Conservation (phyloP, 2,113 vertebrate species). For the Entomyzon cyanotis region DNA sequence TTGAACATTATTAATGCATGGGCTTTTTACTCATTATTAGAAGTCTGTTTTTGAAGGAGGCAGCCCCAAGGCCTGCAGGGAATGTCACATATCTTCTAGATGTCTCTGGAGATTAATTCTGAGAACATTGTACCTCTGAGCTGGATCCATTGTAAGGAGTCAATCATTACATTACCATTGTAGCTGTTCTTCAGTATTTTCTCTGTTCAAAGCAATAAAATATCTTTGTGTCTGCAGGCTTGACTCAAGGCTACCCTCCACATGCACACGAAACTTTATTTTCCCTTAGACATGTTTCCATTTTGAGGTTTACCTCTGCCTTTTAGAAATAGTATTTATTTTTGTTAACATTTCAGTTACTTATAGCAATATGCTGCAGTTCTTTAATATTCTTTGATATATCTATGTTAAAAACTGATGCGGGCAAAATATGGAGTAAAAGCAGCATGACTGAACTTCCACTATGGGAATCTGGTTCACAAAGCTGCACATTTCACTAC, state of each 20-base stretch:
- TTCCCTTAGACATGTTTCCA: not conserved
- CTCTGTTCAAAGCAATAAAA: not conserved
- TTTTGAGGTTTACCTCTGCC: not conserved
- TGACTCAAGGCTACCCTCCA: not conserved
- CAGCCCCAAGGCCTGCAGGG: not conserved
- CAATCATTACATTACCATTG: not conserved
- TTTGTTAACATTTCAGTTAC: not conserved
- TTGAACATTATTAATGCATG: not conserved
- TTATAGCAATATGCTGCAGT: not conserved
- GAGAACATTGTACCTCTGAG: not conserved
- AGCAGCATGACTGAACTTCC: not conserved
- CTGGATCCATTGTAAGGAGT: not conserved
- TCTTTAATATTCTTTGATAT: not conserved
- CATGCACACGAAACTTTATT: not conserved
- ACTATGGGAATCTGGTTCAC: not conserved
- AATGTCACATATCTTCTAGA: slow-evolving; percentile 2
- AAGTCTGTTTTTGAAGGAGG: not conserved
- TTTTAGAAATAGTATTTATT: not conserved
- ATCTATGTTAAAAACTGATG: not conserved
- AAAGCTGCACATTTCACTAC: not conserved
- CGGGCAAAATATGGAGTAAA: not conserved
- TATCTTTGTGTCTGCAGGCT: not conserved
- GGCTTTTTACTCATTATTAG: not conserved
- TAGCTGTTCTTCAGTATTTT: not conserved
- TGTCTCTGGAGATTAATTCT: slow-evolving; percentile 39